Percentiles rank a stretch among this genome's conserved stretches.
These are phyloP conservation scores for Luperina testacea DNA, from an alignment of 2,888 invertebrate species.

Conservation along the genomic window DNA sequence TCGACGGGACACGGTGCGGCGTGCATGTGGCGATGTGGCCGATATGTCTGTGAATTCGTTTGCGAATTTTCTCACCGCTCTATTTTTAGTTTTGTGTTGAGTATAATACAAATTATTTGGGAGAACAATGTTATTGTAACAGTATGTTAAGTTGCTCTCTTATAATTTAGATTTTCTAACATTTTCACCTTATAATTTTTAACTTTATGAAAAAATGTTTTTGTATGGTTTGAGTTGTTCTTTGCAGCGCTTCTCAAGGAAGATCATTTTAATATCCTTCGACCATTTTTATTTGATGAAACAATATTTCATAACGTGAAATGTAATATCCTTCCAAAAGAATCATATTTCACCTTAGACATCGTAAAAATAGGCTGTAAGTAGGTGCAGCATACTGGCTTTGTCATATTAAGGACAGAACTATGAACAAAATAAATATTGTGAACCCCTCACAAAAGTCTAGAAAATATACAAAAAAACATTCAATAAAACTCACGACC, in stretches of 20 bases:
- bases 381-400: constrained; percentile 3
- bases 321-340: constrained; percentile 26
- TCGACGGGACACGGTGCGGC: constrained; percentile 55
- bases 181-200: no score
- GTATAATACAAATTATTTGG: constrained; percentile 21
- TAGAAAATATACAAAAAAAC: constrained; percentile 69
- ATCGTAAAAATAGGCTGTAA: constrained; percentile 23
- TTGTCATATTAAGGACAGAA: constrained; percentile 2
- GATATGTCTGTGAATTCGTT: constrained; percentile 73
- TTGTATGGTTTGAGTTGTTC: neutral
- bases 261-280: neutral
- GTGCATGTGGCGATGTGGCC: constrained; percentile 65
- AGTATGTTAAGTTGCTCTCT: neutral
- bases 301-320: constrained; percentile 45
- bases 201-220: neutral
- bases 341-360: constrained; percentile 25
- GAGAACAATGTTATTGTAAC: constrained; percentile 17
- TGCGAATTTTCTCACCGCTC: constrained; percentile 70
- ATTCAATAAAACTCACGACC: constrained; percentile 84
- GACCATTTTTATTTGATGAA: constrained; percentile 10
- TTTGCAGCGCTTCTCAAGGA: neutral
- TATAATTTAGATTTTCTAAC: neutral
- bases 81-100: constrained; percentile 35
- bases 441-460: constrained; percentile 32
- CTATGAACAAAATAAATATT: constrained; percentile 33